Evolutionary conservation across 2,888 invertebrate species (phyloP).

Genomic region (Conops quadrifasciatus): DNA sequence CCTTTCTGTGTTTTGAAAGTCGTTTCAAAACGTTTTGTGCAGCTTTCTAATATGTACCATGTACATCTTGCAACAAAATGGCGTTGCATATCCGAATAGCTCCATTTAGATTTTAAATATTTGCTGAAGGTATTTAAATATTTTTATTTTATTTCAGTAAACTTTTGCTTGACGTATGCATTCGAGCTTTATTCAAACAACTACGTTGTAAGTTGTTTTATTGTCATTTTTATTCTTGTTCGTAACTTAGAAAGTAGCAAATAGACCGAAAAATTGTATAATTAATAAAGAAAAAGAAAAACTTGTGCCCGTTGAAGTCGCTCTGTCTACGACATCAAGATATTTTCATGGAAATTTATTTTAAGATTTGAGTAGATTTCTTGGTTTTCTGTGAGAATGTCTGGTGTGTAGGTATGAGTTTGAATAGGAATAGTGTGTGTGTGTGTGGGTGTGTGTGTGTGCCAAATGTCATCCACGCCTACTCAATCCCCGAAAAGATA

Average conservation of each 20-base stretch:
- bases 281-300: background rate
- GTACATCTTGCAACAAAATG: background rate
- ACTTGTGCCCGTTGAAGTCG: background rate
- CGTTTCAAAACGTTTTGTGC: too few relatives aligned
- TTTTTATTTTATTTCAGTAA: too few relatives aligned
- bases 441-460: background rate
- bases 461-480: constrained; percentile 1
- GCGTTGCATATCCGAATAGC: background rate
- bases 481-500: background rate
- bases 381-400: background rate
- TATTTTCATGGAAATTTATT: background rate
- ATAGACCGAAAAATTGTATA: background rate
- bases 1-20: too few relatives aligned
- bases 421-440: background rate
- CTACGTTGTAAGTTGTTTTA: background rate
- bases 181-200: background rate
- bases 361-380: background rate
- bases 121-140: too few relatives aligned
- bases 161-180: background rate
- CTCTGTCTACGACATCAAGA: constrained; percentile 2
- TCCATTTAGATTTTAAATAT: too few relatives aligned
- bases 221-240: background rate
- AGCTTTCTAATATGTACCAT: too few relatives aligned
- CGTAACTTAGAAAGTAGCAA: background rate
- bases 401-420: background rate